These are phyloP conservation scores for Mesorhabditis spiculigera DNA, from an alignment of 2,888 invertebrate genomes.

Conservation along the genomic window DNA sequence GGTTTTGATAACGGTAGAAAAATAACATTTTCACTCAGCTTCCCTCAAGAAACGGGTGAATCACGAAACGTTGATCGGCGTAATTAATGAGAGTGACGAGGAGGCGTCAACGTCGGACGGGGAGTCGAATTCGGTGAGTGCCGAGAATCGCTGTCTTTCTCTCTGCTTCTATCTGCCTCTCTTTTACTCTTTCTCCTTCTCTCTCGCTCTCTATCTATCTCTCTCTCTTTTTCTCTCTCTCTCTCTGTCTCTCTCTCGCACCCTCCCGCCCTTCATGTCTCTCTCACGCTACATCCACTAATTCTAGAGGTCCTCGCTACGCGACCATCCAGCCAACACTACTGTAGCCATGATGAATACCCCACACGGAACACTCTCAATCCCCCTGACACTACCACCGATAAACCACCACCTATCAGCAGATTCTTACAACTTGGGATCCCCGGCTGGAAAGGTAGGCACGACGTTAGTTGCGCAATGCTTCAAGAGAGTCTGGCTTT, in stretches of 20 bases:
- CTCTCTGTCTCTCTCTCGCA: too few species aligned
- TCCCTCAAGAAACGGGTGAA: not conserved
- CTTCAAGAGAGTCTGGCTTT: too few species aligned
- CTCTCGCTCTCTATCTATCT: too few species aligned
- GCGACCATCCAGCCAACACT: not conserved
- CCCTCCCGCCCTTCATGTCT: too few species aligned
- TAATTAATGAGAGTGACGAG: not conserved
- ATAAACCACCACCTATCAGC: not conserved
- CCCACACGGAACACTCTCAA: not conserved
- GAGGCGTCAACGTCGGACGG: not conserved
- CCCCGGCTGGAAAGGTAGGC: not conserved
- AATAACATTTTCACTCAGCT: too few species aligned
- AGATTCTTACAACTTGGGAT: not conserved
- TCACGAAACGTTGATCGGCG: not conserved
- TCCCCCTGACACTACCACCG: not conserved
- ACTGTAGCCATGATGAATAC: not conserved
- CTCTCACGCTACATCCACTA: too few species aligned
- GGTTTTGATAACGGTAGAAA: not conserved
- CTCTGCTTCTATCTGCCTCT: too few species aligned
- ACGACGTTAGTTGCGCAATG: not conserved
- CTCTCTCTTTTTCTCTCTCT: too few species aligned
- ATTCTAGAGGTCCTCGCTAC: too few species aligned
- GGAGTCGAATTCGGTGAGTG: not conserved
- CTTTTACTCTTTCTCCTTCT: too few species aligned
- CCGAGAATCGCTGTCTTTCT: too few species aligned